Evolutionary conservation across 2,113 vertebrate species (phyloP).

Genomic region (Nibea albiflora): DNA sequence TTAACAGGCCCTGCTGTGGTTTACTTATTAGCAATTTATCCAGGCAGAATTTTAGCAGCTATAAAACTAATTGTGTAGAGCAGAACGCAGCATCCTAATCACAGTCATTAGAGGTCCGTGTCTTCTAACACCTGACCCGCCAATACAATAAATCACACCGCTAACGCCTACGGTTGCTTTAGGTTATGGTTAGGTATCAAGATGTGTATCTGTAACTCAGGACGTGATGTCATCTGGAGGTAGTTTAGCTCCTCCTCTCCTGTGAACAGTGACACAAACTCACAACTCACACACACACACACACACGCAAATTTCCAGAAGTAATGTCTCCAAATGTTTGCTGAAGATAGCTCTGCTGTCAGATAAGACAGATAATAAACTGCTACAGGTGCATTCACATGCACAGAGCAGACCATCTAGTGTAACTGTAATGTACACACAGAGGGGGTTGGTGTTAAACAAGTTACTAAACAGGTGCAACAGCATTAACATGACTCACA

Average conservation of each 20-base stretch:
- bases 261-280: background rate
- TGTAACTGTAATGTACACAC: no score
- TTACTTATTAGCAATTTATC: constrained; percentile 1
- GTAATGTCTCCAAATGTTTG: background rate
- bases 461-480: background rate
- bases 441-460: background rate
- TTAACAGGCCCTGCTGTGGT: background rate
- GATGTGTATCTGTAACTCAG: background rate
- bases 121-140: background rate
- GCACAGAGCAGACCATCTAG: no score
- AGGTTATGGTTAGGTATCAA: no score
- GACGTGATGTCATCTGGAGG: background rate
- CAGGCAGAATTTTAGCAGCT: background rate
- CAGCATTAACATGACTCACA: no score
- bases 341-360: no score
- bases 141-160: background rate
- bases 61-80: constrained; percentile 18
- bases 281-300: no score
- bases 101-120: background rate
- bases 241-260: background rate
- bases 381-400: background rate
- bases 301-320: no score
- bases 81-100: background rate
- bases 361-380: background rate
- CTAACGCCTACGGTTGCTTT: background rate